phyloP scores from a whole-genome alignment of 37 sponge, comb jelly and placozoan genomes.

The Beroe ovata region DNA sequence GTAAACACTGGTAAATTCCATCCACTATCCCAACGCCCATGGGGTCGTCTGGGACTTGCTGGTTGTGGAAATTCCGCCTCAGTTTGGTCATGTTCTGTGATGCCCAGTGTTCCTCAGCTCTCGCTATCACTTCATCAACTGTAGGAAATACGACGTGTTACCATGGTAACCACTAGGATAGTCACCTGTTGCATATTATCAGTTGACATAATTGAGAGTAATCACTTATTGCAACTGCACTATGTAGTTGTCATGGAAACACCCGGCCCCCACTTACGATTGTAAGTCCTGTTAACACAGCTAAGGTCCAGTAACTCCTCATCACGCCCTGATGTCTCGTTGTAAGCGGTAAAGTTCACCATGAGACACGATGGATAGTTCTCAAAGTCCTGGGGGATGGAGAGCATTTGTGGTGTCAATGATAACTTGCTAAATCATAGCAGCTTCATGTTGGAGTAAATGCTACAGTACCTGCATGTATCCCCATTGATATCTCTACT shows the following conservation, averaged over 20 bases:
- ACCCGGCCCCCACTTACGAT: slow-evolving; percentile 50
- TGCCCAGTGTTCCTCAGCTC: slow-evolving; percentile 11
- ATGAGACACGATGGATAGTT: slow-evolving; percentile 61
- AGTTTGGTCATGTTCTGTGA: slow-evolving; percentile 25
- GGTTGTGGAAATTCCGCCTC: background rate
- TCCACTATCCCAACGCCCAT: slow-evolving; percentile 21
- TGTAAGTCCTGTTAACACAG: slow-evolving; percentile 55
- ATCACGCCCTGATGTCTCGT: background rate
- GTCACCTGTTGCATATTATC: too few species aligned
- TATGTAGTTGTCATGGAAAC: too few species aligned
- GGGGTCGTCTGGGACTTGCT: slow-evolving; percentile 63
- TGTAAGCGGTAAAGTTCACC: slow-evolving; percentile 60
- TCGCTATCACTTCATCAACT: background rate
- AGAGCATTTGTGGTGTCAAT: background rate
- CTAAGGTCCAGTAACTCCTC: slow-evolving; percentile 35
- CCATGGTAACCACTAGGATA: too few species aligned
- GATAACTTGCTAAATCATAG: background rate
- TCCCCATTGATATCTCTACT: too few species aligned
- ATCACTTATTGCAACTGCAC: too few species aligned
- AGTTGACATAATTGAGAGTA: too few species aligned
- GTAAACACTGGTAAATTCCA: slow-evolving; percentile 45
- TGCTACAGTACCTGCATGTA: too few species aligned
- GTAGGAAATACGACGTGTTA: too few species aligned
- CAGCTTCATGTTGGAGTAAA: background rate
- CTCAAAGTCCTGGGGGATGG: slow-evolving; percentile 65